Base-by-base conservation (phyloP, 2,888 invertebrate genomes). In the Yponomeuta cagnagella region DNA sequence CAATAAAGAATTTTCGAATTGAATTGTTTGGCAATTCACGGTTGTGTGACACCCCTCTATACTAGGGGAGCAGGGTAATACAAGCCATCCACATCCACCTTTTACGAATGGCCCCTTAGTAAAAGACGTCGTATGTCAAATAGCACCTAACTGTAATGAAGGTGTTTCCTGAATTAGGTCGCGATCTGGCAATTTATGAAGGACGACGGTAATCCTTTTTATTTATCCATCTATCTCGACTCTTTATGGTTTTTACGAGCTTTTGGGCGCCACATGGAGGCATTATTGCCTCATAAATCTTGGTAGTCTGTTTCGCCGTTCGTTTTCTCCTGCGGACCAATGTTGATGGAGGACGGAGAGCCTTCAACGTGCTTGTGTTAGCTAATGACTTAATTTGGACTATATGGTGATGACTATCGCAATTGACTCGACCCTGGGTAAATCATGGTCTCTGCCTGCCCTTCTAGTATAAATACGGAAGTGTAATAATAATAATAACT, bases 211-310 rank as follows among this genome's bases (percentile, higher is more conserved):
- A 70, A 70, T 70, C 70, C 70, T 63, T 70, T 70, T 70, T 70
- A 70, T 70, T 70, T 70, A 70, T 70, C 70, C 70, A 70, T 70
- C 70, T 67, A 70, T 70, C 33, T n/a, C 23, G 64, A 23, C 66
- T 67, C 70, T 70, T 70, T 67, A 70, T 70, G 70, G 66, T 70
- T 52, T 70, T 70, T 70, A 70, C 67, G 70, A 70, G 67, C 70
- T 58, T 70, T 70, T 37, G 58, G 63, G 70, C 33, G 37, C 48
- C 70, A 5, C 65, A 48, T 48, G 65, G 65, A 48, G 30, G 70
- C 70, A 70, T 70, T 70, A 70, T 70, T 70, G 70, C 66, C 58
- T 33, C 58, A 66, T 70, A 67, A 70, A 70, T 70, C 67, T 67
- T 58, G 48, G 52, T 70, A 58, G 37, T 52, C 70, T 52, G 70